phyloP scores from a whole-genome alignment of 2,888 invertebrate species.

The Phasia obesa region DNA sequence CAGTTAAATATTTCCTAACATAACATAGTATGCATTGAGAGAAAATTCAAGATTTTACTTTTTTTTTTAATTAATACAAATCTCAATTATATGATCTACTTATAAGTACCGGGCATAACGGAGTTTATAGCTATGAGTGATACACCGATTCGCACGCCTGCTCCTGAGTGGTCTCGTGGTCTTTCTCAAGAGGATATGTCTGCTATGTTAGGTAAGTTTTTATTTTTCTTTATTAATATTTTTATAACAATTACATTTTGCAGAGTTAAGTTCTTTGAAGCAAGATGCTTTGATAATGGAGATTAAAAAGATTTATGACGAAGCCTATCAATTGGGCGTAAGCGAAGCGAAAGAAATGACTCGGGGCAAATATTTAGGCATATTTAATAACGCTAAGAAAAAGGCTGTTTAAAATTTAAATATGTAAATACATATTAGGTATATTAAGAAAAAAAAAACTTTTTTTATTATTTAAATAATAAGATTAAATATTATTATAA shows the following conservation, averaged over 20 bases:
- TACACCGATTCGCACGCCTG: constrained; percentile 83
- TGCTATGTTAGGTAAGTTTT: constrained; percentile 89
- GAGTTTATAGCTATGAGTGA: constrained; percentile 90
- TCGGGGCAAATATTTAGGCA: constrained; percentile 95
- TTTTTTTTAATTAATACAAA: background rate
- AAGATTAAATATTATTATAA: too few relatives aligned
- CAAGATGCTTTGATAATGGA: constrained; percentile 94
- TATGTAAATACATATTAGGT: background rate
- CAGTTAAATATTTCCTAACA: background rate
- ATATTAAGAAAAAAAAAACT: background rate
- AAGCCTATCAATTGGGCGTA: constrained; percentile 95
- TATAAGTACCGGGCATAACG: constrained; percentile 93
- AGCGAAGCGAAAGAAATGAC: constrained; percentile 99
- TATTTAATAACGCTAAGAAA: constrained; percentile 84
- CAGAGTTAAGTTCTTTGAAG: constrained; percentile 89
- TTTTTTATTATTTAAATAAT: too few relatives aligned
- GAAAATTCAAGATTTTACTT: background rate
- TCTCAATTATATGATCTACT: background rate
- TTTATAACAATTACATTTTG: constrained; percentile 44
- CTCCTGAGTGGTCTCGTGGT: constrained; percentile 87
- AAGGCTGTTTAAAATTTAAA: constrained; percentile 68
- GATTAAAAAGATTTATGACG: constrained; percentile 96
- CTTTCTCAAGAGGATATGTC: constrained; percentile 88
- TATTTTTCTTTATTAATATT: background rate
- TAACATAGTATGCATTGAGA: background rate